Evolutionary conservation across 2,888 invertebrate genomes (phyloP), one percentile per base, ranked within the genome.

Genomic region (Eucriotettix oculatus): DNA sequence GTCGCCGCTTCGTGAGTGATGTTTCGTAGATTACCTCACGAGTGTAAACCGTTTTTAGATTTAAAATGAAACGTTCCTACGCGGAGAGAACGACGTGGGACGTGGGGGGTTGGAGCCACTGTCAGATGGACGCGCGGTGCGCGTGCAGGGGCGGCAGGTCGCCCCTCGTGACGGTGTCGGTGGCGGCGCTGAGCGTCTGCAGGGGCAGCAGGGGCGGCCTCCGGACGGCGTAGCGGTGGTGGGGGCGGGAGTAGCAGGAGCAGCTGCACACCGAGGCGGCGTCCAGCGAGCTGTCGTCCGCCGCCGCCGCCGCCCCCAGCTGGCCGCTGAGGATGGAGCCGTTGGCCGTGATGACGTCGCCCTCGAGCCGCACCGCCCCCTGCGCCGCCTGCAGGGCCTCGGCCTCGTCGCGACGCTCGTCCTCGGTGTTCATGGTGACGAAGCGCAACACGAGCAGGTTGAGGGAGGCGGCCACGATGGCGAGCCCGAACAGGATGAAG

Each of bases 401-500:
- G 55, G 92, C 88, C 73, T 95, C 96, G 70, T 97, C 96, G 62
- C 95, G 79, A 71, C 95, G 84, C 76, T 97, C 96, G 70, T 98
- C 98, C 74, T 97, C 98, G 0, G 98, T 98, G 78, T 99, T 99
- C 91, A 93, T 92, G 60, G 92, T 93, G 71, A 93, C 92, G 76
- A 93, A 92, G 69, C 98, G 82, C 68, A 99, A 83, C 65, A 99
- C 98, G 66, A 99, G 80, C 67, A 99, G 79, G 79, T 99, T 99
- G 76, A 99, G 87, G 67, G 96, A 97, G 65, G 99, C 98, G 59
- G 98, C 97, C 61, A 99, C 95, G 66, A 99, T 97, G 56, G 98
- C 97, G 74, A 99, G 81, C 64, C 98, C 98, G 76, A 98, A 97
- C 62, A 99, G 84, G 71, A 99, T 99, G 81, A 99, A 99, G 71